Base-by-base conservation (phyloP, 2,797 vertebrate genomes). In the Coilia nasus region DNA sequence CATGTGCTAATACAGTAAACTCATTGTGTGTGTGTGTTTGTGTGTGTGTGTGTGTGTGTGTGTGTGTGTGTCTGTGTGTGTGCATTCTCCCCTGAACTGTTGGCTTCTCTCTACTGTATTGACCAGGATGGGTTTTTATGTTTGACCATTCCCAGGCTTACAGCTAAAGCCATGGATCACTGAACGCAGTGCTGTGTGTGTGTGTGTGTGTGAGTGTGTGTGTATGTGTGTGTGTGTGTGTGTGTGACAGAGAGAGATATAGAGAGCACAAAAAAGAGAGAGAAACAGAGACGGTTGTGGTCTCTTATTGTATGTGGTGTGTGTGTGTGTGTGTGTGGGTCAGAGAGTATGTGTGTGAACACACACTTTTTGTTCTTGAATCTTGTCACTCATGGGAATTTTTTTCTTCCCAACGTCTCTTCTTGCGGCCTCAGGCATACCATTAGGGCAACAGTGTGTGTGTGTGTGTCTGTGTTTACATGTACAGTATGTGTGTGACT, bases 71-170 rank as follows among this genome's bases (percentile, higher is more conserved):
- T 15, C 3, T 67, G 64, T 31, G 25, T 67, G 14, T 67, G 5
- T 67, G 12, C 15, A 15, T 25, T 67, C 64, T 31, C 10, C 15
- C 64, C 31, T 67, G 15, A 25, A 25, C 64, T 67, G 64, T 23
- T 4, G 28, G 64, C 25, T 28, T 67, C 25, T 67, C 28, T 25
- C 64, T 15, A 67, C 28, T 67, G 64, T 67, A 67, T 67, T 67
- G 64, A 67, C 64, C 64, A 67, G 64, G 64, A 67, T 67, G 64
- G 64, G 31, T 67, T 67, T 31, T 9, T 67, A 15, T 67, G 28
- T 67, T 67, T 67, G 64, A 67, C 31, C 64, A 67, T 67, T 67
- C 64, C 12, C 64, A 67, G 64, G 64, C 28, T 67, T 67, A 67
- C 64, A 67, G 25, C 64, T 28, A 67, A 67, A 67, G 64, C 64